Evolutionary conservation across 1,140 invertebrate species (phyloP).

Genomic region (Steinernema khuongi): DNA sequence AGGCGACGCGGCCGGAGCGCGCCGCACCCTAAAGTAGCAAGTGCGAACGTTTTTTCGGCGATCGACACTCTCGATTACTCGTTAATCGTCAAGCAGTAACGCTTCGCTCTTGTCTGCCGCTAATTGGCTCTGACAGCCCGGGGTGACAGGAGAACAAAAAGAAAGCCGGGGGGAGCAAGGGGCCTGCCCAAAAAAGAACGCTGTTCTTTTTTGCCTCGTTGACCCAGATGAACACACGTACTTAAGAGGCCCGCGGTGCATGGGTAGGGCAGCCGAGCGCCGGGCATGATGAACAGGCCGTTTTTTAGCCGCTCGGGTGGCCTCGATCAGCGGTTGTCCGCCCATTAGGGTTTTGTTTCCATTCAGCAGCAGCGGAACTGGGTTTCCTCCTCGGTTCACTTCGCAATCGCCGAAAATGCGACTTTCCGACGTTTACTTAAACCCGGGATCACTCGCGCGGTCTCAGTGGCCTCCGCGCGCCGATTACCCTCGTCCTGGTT

Average conservation of each 20-base stretch:
- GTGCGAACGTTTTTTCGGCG: not conserved
- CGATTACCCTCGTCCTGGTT: too few relatives aligned
- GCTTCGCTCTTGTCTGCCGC: not conserved
- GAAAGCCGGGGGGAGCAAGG: not conserved
- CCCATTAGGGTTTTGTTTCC: not conserved
- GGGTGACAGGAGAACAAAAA: not conserved
- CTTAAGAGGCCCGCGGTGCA: too few relatives aligned
- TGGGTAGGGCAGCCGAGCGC: too few relatives aligned
- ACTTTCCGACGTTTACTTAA: not conserved
- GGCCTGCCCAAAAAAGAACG: not conserved
- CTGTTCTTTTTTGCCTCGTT: not conserved
- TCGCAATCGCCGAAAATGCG: not conserved
- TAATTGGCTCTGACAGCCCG: not conserved
- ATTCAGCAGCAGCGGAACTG: not conserved
- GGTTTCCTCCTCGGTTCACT: conserved; percentile 4
- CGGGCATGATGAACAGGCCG: too few relatives aligned
- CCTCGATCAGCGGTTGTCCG: not conserved
- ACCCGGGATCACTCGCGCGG: too few relatives aligned
- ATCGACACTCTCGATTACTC: not conserved
- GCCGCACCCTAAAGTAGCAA: not conserved
- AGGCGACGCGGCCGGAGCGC: not conserved
- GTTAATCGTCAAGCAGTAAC: not conserved
- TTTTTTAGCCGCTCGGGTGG: not conserved
- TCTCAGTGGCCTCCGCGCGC: too few relatives aligned
- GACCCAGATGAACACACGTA: not conserved